phyloP scores from a whole-genome alignment of 1,140 invertebrate species.

The Parasteatoda tepidariorum region DNA sequence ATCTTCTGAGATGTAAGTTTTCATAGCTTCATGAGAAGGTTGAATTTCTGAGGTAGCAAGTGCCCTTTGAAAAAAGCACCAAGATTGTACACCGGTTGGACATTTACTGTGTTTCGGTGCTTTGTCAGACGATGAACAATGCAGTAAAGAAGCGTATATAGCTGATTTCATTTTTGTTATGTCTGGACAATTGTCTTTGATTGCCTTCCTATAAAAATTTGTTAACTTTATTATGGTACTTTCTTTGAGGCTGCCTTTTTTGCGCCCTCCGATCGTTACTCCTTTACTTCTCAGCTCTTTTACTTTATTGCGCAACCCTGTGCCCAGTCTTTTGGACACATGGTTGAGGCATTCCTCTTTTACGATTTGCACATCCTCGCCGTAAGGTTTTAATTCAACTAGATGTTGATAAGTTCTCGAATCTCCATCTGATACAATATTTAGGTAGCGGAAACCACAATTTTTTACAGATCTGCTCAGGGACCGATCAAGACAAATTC shows the following conservation, averaged over 20 bases:
- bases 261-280: neutral
- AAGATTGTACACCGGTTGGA: neutral
- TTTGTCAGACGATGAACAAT: neutral
- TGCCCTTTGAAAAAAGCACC: neutral
- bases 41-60: neutral
- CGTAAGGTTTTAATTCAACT: too few relatives aligned
- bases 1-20: neutral
- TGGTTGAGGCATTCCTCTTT: conserved; percentile 22
- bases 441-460: too few relatives aligned
- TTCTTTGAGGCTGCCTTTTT: neutral
- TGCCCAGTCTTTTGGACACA: conserved; percentile 17
- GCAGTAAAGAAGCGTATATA: neutral
- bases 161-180: neutral
- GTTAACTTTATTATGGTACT: neutral
- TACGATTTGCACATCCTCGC: neutral
- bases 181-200: neutral
- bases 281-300: neutral
- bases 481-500: too few relatives aligned
- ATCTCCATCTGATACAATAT: too few relatives aligned
- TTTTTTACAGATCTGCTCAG: too few relatives aligned
- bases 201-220: neutral
- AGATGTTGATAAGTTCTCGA: too few relatives aligned
- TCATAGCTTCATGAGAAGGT: neutral
- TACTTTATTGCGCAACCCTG: neutral
- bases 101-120: neutral